phyloP scores from a whole-genome alignment of 2,797 vertebrate species.

The Zalophus californianus region DNA sequence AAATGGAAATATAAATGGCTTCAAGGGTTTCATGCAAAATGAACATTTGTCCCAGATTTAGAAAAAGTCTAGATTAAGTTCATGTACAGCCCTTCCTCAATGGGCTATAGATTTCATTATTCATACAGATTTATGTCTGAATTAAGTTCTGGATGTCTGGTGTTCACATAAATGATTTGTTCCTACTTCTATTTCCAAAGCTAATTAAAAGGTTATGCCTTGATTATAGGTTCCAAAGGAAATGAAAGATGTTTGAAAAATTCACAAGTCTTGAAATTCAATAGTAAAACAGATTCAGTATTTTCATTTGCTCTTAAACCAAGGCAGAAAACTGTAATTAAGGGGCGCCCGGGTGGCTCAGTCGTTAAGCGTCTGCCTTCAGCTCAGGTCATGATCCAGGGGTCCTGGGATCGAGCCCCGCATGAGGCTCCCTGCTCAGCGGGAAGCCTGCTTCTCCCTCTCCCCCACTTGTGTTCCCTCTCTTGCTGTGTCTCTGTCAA shows the following conservation, averaged over 20 bases:
- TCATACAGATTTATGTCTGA: conserved; percentile 50
- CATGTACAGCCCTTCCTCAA: neutral
- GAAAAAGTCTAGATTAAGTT: conserved; percentile 38
- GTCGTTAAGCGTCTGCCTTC: too few species aligned
- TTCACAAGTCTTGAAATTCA: conserved; percentile 65
- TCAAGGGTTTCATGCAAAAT: conserved; percentile 38
- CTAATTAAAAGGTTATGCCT: conserved; percentile 69
- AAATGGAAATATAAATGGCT: conserved; percentile 47
- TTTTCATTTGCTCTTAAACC: conserved; percentile 66
- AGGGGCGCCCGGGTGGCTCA: too few species aligned
- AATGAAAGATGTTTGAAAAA: conserved; percentile 67
- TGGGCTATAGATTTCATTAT: conserved; percentile 17
- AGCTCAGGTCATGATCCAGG: too few species aligned
- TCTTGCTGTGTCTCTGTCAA: too few species aligned
- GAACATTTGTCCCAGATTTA: conserved; percentile 33
- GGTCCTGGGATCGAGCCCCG: too few species aligned
- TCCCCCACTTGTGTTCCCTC: too few species aligned
- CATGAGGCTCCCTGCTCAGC: too few species aligned
- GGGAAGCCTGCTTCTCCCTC: too few species aligned
- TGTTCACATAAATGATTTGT: conserved; percentile 35
- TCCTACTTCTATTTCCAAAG: conserved; percentile 59
- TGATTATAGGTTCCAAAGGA: conserved; percentile 59
- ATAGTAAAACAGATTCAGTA: conserved; percentile 58
- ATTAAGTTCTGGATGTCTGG: conserved; percentile 44
- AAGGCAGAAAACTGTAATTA: conserved; percentile 58